Evolutionary conservation across 1,140 invertebrate genomes (phyloP).

Genomic region (Euborellia annulipes): DNA sequence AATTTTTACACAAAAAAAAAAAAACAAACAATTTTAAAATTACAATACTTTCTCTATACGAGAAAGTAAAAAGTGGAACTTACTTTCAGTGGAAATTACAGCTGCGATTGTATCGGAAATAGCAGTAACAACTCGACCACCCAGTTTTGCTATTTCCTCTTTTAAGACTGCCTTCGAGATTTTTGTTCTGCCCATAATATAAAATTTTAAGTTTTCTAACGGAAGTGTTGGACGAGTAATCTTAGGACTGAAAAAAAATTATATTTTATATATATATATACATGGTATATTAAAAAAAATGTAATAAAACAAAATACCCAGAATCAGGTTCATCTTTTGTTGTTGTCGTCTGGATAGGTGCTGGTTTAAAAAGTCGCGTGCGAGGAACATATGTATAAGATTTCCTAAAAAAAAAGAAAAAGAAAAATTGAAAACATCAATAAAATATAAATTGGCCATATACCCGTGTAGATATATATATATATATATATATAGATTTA

Average conservation of each 20-base stretch:
- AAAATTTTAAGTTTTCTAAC: conserved; percentile 64
- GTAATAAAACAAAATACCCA: conserved; percentile 15
- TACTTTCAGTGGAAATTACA: conserved; percentile 53
- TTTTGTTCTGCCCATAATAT: conserved; percentile 44
- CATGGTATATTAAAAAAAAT: conserved; percentile 9
- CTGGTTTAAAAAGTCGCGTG: conserved; percentile 1
- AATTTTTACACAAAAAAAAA: conserved; percentile 10
- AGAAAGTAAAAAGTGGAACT: neutral
- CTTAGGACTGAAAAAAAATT: conserved; percentile 32
- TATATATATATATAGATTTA: too few relatives aligned
- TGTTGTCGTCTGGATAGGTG: conserved; percentile 18
- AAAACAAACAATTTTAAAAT: too few relatives aligned
- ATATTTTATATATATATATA: conserved; percentile 9
- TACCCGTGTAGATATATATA: too few relatives aligned
- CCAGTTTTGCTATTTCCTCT: conserved; percentile 50
- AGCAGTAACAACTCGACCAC: conserved; percentile 53
- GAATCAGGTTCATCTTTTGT: conserved; percentile 34
- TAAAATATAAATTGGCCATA: too few relatives aligned
- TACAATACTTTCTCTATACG: neutral
- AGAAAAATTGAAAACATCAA: too few relatives aligned
- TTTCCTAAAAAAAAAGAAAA: neutral
- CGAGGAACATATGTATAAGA: too few relatives aligned
- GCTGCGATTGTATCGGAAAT: conserved; percentile 49
- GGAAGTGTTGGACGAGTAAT: conserved; percentile 40
- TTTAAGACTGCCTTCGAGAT: conserved; percentile 46